Evolutionary conservation across 2,888 invertebrate genomes (phyloP), one percentile per base, ranked within the genome.

Genomic region (Ectobius pallidus): DNA sequence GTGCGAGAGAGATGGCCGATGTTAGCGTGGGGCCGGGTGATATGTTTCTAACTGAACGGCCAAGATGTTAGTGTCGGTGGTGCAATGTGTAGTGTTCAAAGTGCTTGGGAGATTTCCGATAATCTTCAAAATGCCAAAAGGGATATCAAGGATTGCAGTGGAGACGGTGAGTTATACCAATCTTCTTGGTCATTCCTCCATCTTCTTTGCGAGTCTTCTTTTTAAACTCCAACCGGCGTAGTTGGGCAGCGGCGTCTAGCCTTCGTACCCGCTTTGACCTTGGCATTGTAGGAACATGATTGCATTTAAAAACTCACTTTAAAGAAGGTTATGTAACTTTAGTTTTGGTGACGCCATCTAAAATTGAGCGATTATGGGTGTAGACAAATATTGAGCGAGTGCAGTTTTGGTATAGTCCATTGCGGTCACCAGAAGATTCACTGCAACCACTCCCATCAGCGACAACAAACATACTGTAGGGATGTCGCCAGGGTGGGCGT

Each of bases 41-140:
- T n/a, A n/a, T n/a, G n/a, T n/a, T 69, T n/a, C 58, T 27, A 18
- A 9, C 30, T 25, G 22, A 18, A n/a, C 22, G 42, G 30, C 32
- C 46, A 44, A 44, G 49, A 32, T 32, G 61, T 30, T 30, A 61
- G 32, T 61, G 44, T 25, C 55, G 39, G 39, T 18, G 7, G 69
- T 61, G 62, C 62, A 39, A 74, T 72, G 75, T 68, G 70, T 32
- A 70, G 73, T 73, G 75, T 69, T 18, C 70, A 49, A 14, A 72
- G 49, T 32, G 65, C 68, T 22, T 74, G 74, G 74, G 74, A 72
- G 69, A 70, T 69, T 18, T 61, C 72, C 11, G 74, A 74, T 42
- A 73, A 73, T 44, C 63, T 73, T 34, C 62, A 69, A 16, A 75
- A 73, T 42, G 70, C 71, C 27, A 69, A 73, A 73, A 30, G 32